Conservation (phyloP, 2,888 invertebrate genomes). For the Patella caerulea region DNA sequence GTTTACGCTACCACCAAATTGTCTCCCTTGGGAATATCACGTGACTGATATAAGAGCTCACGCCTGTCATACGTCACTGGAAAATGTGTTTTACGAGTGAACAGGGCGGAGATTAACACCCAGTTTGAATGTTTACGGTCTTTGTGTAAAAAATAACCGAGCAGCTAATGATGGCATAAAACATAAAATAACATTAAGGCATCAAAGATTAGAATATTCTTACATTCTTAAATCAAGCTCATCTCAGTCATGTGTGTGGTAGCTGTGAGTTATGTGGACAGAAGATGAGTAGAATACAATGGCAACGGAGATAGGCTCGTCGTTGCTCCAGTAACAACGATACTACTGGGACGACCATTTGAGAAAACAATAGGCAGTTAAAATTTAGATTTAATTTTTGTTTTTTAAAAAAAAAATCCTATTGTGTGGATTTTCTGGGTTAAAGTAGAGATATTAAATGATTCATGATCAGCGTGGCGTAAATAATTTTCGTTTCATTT, state of each 20-base stretch:
- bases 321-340: neutral
- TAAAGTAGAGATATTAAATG: no score
- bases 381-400: neutral
- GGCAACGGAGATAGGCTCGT: neutral
- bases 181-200: neutral
- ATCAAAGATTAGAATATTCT: neutral
- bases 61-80: neutral
- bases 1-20: no score
- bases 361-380: neutral
- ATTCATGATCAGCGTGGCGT: neutral
- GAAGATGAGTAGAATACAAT: no score
- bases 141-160: neutral
- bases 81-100: constrained; percentile 9
- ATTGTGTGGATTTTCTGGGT: no score
- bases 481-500: no score
- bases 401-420: neutral
- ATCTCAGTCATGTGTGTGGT: neutral
- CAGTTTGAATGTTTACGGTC: neutral
- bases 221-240: constrained; percentile 7
- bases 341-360: neutral
- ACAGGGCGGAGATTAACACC: neutral
- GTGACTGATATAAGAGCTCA: constrained; percentile 9
- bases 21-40: neutral
- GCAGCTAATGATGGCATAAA: constrained; percentile 1
- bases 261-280: no score